Evolutionary conservation across 2,797 vertebrate genomes (phyloP), one percentile per base, ranked within the genome.

Genomic region (Sebastiscus albofasciatus): DNA sequence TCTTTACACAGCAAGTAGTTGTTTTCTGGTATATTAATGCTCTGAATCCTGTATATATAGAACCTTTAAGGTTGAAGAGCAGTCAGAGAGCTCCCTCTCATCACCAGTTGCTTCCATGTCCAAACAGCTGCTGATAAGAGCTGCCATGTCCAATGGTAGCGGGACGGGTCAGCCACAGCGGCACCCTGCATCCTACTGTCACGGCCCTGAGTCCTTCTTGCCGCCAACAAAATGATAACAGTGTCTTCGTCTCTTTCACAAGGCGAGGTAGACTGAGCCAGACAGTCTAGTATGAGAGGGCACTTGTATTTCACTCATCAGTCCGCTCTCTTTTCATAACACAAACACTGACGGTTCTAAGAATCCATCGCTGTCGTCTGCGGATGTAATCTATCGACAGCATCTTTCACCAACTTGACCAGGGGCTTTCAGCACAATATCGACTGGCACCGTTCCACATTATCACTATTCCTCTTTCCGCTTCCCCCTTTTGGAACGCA

Each of bases 391-490:
- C 75, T 68, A 73, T 76, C 6, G 24, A 86, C 67, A 81, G 79
- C 49, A 75, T 85, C 80, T 87, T 87, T 75, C 75, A 85, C 68
- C 64, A 80, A 77, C 75, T 88, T 77, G 82, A 88, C 81, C 84
- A 73, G 78, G 54, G 84, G 87, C 86, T 93, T 87, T 90, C 81
- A 91, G 80, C 67, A 56, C 49, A 49, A 65, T 76, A 87, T 89
- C 39, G 26, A 42, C 75, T 85, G 84, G 88, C 86, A 80, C 26
- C 8, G 4, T 56, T 90, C 84, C 89, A 87, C 65, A 67, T 71
- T 39, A 70, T 80, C 75, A 64, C 39, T 75, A 77, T 77, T 75
- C 39, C 39, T 74, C 56, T 58, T 33, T 79, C 33, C 67, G 49
- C 49, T 73, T 74, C 67, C 77, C 10, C 10, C 29, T 64, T 72